Percentiles rank a stretch among this genome's conserved stretches.
Evolutionary conservation across 2,113 vertebrate genomes (phyloP).

Genomic region (Vulpes vulpes): DNA sequence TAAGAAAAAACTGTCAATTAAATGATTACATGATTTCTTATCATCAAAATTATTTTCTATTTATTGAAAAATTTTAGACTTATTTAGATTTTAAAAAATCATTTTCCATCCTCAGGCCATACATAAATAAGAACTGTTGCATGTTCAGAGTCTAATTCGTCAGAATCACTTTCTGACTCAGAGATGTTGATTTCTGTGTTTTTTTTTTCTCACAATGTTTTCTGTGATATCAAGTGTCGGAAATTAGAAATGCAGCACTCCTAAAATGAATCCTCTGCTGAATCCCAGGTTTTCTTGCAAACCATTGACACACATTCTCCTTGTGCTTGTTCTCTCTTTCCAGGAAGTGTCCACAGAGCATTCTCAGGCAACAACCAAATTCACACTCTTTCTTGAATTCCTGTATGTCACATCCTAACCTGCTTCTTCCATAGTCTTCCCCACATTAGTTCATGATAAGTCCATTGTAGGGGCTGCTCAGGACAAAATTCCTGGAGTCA

Average conservation of each 20-base stretch:
- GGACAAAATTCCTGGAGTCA: background rate
- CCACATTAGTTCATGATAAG: background rate
- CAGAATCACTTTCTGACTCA: background rate
- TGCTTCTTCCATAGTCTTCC: background rate
- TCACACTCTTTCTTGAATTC: slow-evolving; percentile 3
- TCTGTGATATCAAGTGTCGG: background rate
- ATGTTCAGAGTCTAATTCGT: background rate
- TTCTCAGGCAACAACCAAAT: slow-evolving; percentile 48
- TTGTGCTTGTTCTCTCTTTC: slow-evolving; percentile 17
- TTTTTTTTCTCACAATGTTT: background rate
- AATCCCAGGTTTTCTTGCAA: slow-evolving; percentile 65
- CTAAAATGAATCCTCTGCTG: slow-evolving; percentile 23
- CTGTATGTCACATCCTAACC: background rate
- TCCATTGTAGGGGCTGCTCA: background rate
- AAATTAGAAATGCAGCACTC: slow-evolving; percentile 22
- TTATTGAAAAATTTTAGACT: slow-evolving; percentile 37
- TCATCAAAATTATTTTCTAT: slow-evolving; percentile 35
- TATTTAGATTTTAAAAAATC: slow-evolving; percentile 33
- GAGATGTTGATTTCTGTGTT: background rate
- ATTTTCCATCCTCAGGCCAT: background rate
- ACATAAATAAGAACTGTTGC: background rate
- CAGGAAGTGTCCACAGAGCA: slow-evolving; percentile 19
- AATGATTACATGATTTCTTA: slow-evolving; percentile 25
- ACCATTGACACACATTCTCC: slow-evolving; percentile 36
- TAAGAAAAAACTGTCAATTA: background rate